phyloP scores from a whole-genome alignment of 2,888 invertebrate genomes.

The Trachelus stipa region DNA sequence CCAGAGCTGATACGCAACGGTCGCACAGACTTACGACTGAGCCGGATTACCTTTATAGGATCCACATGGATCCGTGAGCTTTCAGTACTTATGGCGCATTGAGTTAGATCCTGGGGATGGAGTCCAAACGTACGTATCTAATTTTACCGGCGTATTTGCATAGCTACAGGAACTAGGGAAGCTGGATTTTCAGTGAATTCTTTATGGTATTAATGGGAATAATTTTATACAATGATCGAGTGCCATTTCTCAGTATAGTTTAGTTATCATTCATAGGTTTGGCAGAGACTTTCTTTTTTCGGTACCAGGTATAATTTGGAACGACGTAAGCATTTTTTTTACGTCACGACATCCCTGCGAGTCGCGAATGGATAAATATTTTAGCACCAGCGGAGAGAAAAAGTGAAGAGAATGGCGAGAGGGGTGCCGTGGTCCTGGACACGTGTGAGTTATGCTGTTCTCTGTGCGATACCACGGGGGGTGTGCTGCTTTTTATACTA shows the following conservation, averaged over 20 bases:
- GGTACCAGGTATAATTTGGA: neutral
- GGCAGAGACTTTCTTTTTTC: neutral
- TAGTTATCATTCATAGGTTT: neutral
- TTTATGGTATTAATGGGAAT: neutral
- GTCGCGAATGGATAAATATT: slow-evolving; percentile 7
- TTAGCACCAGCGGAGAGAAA: neutral
- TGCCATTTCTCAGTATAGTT: neutral
- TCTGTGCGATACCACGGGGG: slow-evolving; percentile 14
- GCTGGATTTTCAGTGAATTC: neutral
- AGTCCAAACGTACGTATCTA: neutral
- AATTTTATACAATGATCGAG: neutral
- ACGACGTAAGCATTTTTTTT: neutral
- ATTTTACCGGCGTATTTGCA: neutral
- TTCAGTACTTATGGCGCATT: neutral
- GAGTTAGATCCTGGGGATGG: neutral
- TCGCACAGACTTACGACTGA: neutral
- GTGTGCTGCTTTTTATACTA: slow-evolving; percentile 37
- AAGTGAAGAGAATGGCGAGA: neutral
- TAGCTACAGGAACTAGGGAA: neutral
- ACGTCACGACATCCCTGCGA: neutral
- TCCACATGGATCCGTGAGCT: neutral
- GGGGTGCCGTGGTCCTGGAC: slow-evolving; percentile 20
- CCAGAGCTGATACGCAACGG: neutral
- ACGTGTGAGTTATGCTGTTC: slow-evolving; percentile 31
- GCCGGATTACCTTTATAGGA: neutral